A percentile compares a stretch with the other conserved stretches of the same genome.
These are phyloP conservation scores for Ambastaia sidthimunki DNA, from an alignment of 2,797 vertebrate genomes.

Conservation along the genomic window DNA sequence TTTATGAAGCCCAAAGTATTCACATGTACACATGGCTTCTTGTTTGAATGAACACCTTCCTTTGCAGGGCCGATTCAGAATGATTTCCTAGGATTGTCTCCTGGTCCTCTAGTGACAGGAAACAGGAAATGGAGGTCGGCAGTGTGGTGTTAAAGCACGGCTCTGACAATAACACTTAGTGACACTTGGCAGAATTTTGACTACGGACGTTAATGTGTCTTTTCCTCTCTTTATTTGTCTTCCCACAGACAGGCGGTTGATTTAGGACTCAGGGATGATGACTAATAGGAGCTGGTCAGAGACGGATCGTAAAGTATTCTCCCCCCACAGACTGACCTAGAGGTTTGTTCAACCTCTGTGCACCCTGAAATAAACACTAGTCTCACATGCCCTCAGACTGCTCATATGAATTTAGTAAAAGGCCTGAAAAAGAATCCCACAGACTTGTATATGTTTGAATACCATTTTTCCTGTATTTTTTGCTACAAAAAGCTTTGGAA, in stretches of 20 bases:
- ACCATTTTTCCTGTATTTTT: conserved; percentile 15
- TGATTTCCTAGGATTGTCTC: conserved; percentile 77
- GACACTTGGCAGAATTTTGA: conserved; percentile 68
- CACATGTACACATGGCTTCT: conserved; percentile 23
- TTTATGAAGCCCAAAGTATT: conserved; percentile 39
- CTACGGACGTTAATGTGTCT: conserved; percentile 67
- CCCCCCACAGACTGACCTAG: conserved; percentile 46
- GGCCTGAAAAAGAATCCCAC: conserved; percentile 20
- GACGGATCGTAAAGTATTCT: conserved; percentile 45
- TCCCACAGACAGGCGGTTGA: conserved; percentile 63
- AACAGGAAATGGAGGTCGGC: conserved; percentile 71
- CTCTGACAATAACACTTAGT: conserved; percentile 65
- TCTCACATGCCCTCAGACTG: conserved; percentile 4
- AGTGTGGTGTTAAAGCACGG: conserved; percentile 62
- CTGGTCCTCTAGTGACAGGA: conserved; percentile 61
- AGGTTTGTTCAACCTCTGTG: conserved; percentile 56
- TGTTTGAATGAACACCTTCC: conserved; percentile 58
- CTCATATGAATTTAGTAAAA: not conserved
- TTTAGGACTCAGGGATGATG: conserved; percentile 55
- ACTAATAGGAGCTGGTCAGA: conserved; percentile 45
- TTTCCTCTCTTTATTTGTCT: conserved; percentile 74
- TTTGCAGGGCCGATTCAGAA: conserved; percentile 55
- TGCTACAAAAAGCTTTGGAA: not conserved
- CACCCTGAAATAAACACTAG: conserved; percentile 30
- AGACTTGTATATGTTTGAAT: conserved; percentile 10